Conservation (phyloP, 2,113 vertebrate species). For the Clarias gariepinus region DNA sequence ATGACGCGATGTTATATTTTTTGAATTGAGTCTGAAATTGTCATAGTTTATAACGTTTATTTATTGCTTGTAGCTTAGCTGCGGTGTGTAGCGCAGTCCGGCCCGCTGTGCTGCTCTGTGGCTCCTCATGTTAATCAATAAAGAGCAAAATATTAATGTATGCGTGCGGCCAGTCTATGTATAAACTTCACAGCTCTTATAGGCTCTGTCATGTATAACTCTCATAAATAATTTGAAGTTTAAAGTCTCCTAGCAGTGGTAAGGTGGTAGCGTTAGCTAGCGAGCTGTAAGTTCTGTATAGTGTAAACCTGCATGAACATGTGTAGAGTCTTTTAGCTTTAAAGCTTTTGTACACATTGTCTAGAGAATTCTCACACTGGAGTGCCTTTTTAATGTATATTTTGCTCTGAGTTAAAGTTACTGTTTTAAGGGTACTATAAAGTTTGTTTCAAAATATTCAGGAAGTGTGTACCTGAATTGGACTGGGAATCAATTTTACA, state of each 20-base stretch:
- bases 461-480: neutral
- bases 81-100: neutral
- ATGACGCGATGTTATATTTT: neutral
- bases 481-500: neutral
- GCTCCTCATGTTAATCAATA: neutral
- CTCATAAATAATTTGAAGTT: neutral
- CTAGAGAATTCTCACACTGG: neutral
- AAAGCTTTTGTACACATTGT: neutral
- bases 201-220: too few species aligned
- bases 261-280: neutral
- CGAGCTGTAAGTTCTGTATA: too few species aligned
- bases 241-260: neutral
- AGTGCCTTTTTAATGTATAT: neutral
- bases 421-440: neutral
- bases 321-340: neutral
- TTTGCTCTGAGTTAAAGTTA: too few species aligned
- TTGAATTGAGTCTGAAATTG: neutral
- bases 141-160: neutral
- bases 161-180: neutral
- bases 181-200: neutral
- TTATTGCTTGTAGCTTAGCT: neutral
- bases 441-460: neutral
- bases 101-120: neutral
- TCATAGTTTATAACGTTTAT: neutral
- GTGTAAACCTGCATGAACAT: neutral